These are phyloP conservation scores for Pachycephus smyrnensis DNA, from an alignment of 2,888 invertebrate genomes.

Conservation along the genomic window DNA sequence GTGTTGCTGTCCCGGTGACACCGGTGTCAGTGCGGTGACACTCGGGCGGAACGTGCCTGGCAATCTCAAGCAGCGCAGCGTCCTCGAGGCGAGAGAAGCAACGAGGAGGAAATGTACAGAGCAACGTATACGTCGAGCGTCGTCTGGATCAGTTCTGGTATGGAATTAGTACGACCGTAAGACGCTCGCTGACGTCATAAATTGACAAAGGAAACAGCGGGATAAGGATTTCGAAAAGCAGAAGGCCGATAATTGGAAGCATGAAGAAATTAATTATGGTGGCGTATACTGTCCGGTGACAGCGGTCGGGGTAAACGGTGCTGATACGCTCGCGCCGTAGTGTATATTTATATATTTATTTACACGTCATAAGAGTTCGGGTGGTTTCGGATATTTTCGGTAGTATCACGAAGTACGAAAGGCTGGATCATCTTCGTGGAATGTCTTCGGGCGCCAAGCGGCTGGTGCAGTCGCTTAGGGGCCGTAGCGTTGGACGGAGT, in stretches of 20 bases:
- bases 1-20: conserved; percentile 26
- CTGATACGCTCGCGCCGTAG: not conserved
- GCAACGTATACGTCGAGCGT: not conserved
- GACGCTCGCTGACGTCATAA: not conserved
- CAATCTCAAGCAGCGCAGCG: not conserved
- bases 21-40: conserved; percentile 11
- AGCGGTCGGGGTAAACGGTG: not conserved
- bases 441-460: conserved; percentile 67
- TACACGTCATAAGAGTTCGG: not conserved
- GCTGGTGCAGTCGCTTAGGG: conserved; percentile 66
- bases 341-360: not conserved
- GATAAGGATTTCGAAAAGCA: not conserved
- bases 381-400: not conserved
- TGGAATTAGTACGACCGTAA: not conserved
- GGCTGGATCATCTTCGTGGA: conserved; percentile 66
- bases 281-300: not conserved
- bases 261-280: not conserved
- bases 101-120: not conserved
- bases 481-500: conserved; percentile 45
- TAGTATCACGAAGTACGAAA: conserved; percentile 40
- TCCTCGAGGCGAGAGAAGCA: not conserved
- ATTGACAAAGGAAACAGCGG: not conserved
- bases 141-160: not conserved
- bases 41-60: not conserved
- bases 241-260: not conserved